Evolutionary conservation across 2,888 invertebrate genomes (phyloP), one percentile per base, ranked within the genome.

Genomic region (Quadriops clusia): DNA sequence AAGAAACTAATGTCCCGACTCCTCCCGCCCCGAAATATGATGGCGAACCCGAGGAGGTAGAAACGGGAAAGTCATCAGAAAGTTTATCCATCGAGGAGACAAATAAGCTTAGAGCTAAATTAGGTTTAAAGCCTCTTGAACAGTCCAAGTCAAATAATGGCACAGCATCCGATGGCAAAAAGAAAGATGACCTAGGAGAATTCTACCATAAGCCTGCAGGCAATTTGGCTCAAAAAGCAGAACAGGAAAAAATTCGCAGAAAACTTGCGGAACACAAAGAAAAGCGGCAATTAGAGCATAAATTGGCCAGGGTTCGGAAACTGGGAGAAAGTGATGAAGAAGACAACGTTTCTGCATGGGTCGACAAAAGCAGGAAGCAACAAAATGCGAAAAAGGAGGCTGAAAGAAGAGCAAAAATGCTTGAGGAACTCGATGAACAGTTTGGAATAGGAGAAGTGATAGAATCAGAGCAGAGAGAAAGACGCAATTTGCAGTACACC

Each of bases 371-470:
- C 43, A 70, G 93, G 7, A 72, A 76, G 28, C 62, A 81, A 3
- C 76, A 82, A 28, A 70, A 77, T 42, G 83, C 87, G 45, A 89
- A 82, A 48, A 74, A 74, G 39, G 79, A 83, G 47, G 95, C 95
- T 1, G 83, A 79, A 10, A 81, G 83, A 60, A 68, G 84, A 59
- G 95, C 91, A 12, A 90, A 89, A 56, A 72, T 86, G 67, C 60
- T 97, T 51, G 90, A 94, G 61, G 91, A 95, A 61, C 72, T 97
- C 69, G 97, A 97, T 62, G 83, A 76, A 43, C 91, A 86, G 56
- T 94, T 95, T 68, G 94, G 93, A 16, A 77, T 93, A 37, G 73
- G 77, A 8, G 82, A 79, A 46, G 64, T 93, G 26, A 72, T 94
- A n/a, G 81, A 83, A 40, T 76, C 83, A 43, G 86, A 86, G 47